Conservation (phyloP, 2,113 vertebrate genomes). For the Probosciger aterrimus region DNA sequence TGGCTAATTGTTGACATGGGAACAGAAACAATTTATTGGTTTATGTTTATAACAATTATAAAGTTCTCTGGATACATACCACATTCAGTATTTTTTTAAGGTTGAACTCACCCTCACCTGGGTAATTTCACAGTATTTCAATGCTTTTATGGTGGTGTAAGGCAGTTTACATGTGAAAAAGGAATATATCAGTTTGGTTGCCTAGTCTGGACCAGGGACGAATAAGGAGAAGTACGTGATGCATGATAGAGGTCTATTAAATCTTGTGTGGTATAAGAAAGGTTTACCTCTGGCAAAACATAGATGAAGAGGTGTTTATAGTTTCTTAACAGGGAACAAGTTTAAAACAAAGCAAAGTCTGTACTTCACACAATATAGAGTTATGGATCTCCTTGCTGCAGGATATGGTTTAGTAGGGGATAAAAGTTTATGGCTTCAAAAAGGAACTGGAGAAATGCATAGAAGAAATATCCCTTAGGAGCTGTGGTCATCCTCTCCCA, state of each 20-base stretch:
- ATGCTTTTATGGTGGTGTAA: background rate
- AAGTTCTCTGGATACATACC: background rate
- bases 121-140: background rate
- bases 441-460: background rate
- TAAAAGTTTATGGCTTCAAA: background rate
- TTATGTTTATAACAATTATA: background rate
- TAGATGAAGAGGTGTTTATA: background rate
- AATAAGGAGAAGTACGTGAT: background rate
- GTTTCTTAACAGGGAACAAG: background rate
- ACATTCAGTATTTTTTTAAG: background rate
- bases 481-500: background rate
- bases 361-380: background rate
- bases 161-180: background rate
- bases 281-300: background rate
- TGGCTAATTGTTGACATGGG: background rate
- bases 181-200: background rate
- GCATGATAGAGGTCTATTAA: background rate
- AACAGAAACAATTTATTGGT: background rate
- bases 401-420: background rate
- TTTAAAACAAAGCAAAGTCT: conserved; percentile 5
- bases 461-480: background rate
- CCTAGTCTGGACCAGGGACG: background rate
- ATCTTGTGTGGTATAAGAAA: background rate
- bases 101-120: background rate
- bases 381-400: background rate